Conservation (phyloP, 1,140 invertebrate species). For the Neocloeon triangulifer region DNA sequence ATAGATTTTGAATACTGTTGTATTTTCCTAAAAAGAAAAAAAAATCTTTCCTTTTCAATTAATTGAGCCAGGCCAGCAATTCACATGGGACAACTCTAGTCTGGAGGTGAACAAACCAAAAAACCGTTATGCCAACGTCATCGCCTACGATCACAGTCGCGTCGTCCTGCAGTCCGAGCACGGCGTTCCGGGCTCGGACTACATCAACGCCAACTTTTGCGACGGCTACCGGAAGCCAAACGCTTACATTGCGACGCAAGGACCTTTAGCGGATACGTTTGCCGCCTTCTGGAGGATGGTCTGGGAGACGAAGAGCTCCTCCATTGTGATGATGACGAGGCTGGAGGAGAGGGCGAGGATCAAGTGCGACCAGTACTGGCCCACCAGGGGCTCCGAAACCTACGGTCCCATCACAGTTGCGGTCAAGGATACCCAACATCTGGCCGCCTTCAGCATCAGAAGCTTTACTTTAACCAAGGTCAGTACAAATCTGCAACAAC, state of each 20-base stretch:
- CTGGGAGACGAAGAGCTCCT: slow-evolving; percentile 83
- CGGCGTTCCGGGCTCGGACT: slow-evolving; percentile 41
- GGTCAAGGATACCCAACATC: slow-evolving; percentile 79
- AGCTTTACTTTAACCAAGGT: slow-evolving; percentile 72
- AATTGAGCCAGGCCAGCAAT: slow-evolving; percentile 97
- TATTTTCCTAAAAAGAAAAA: too few species aligned
- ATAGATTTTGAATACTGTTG: too few species aligned
- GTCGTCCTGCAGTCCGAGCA: slow-evolving; percentile 64
- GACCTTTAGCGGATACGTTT: slow-evolving; percentile 89
- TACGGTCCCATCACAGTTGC: slow-evolving; percentile 88
- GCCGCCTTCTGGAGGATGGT: slow-evolving; percentile 98
- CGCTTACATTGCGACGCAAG: slow-evolving; percentile 94
- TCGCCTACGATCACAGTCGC: slow-evolving; percentile 99
- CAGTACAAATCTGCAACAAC: slow-evolving; percentile 9
- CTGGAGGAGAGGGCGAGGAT: slow-evolving; percentile 85
- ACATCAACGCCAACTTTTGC: slow-evolving; percentile 97
- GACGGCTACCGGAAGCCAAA: slow-evolving; percentile 91
- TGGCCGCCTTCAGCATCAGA: slow-evolving; percentile 93
- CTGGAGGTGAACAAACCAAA: slow-evolving; percentile 96
- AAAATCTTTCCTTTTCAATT: too few species aligned
- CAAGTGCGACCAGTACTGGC: slow-evolving; percentile 98
- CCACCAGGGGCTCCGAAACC: slow-evolving; percentile 60
- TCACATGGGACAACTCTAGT: slow-evolving; percentile 98
- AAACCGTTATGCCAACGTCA: slow-evolving; percentile 98
- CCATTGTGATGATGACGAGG: slow-evolving; percentile 97